Conservation (phyloP, 2,113 vertebrate genomes). For the Cyprinodon brontotheroides region DNA sequence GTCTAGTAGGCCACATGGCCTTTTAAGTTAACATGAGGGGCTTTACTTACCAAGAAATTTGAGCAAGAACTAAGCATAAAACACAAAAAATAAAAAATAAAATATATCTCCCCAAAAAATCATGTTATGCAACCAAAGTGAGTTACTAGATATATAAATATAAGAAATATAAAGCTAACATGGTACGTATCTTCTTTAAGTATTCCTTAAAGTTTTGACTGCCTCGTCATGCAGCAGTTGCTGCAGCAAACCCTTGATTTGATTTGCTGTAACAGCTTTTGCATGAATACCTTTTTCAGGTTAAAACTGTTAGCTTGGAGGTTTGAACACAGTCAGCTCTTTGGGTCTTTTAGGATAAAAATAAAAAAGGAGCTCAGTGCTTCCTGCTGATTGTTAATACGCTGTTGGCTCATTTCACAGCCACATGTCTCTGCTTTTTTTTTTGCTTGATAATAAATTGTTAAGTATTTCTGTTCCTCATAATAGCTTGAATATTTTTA, state of each 20-base stretch:
- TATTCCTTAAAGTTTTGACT: constrained; percentile 1
- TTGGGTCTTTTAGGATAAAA: constrained; percentile 32
- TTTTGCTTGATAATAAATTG: not conserved
- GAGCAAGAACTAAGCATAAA: too few relatives aligned
- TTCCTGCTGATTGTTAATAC: constrained; percentile 53
- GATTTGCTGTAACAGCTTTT: too few relatives aligned
- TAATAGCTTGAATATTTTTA: constrained; percentile 1
- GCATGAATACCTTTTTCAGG: too few relatives aligned
- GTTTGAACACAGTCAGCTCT: constrained; percentile 34
- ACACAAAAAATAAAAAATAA: too few relatives aligned
- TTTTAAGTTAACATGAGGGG: too few relatives aligned
- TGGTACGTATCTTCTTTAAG: too few relatives aligned
- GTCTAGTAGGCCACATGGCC: too few relatives aligned
- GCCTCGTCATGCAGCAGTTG: constrained; percentile 41
- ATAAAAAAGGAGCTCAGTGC: constrained; percentile 17
- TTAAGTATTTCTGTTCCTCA: not conserved
- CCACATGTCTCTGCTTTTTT: constrained; percentile 25
- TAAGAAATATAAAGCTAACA: too few relatives aligned
- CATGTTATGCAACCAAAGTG: too few relatives aligned
- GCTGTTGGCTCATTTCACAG: constrained; percentile 44
- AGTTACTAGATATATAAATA: too few relatives aligned
- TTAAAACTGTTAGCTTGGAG: constrained; percentile 6
- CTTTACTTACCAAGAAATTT: too few relatives aligned
- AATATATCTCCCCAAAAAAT: too few relatives aligned
- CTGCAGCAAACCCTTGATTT: not conserved